Conservation (phyloP, 2,888 invertebrate species). For the Temnothorax unifasciatus region DNA sequence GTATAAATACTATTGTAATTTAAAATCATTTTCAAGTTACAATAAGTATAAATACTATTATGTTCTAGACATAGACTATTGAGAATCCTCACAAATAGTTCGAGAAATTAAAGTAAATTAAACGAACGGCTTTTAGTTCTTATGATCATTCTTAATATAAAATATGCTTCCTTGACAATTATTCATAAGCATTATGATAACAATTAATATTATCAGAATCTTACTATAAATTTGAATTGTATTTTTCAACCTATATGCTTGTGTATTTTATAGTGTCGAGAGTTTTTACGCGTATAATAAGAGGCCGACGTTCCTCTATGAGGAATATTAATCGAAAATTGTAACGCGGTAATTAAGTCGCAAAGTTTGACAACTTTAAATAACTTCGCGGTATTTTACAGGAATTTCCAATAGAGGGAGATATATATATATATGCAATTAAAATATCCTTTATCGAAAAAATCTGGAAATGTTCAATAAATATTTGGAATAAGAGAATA, state of each 20-base stretch:
- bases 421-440: slow-evolving; percentile 29
- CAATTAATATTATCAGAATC: neutral
- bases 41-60: neutral
- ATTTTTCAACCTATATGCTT: neutral
- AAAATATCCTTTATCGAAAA: slow-evolving; percentile 25
- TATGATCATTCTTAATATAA: neutral
- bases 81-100: neutral
- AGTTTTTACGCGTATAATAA: slow-evolving; percentile 17
- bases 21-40: neutral
- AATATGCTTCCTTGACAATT: neutral
- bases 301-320: neutral
- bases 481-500: slow-evolving; percentile 13
- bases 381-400: slow-evolving; percentile 33
- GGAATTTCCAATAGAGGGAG: slow-evolving; percentile 22
- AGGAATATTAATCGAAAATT: slow-evolving; percentile 51
- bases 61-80: neutral
- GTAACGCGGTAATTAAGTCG: slow-evolving; percentile 46
- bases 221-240: neutral
- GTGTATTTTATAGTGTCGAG: neutral
- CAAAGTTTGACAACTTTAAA: slow-evolving; percentile 53
- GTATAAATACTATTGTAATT: neutral
- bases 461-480: slow-evolving; percentile 3
- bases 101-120: slow-evolving; percentile 1
- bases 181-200: neutral
- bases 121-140: neutral